Percentiles rank a stretch among this genome's conserved stretches.
Conservation (phyloP, 2,113 vertebrate genomes). For the Ginglymostoma cirratum region DNA sequence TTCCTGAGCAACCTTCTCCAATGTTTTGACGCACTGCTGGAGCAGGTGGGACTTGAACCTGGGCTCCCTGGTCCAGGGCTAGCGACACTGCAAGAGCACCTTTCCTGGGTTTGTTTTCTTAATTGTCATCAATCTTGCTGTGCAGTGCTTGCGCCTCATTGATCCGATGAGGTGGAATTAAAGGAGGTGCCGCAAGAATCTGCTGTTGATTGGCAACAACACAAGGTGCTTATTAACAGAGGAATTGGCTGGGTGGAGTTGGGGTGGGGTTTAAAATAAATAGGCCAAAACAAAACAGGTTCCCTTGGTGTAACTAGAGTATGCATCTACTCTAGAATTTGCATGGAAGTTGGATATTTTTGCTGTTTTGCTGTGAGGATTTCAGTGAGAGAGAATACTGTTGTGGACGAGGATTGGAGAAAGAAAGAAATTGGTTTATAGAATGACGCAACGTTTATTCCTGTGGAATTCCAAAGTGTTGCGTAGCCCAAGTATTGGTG, state of each 20-base stretch:
- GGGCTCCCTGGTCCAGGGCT: too few relatives aligned
- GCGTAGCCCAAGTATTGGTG: background rate
- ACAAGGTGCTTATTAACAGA: background rate
- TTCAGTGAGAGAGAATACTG: background rate
- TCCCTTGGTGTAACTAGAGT: too few relatives aligned
- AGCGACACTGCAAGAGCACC: too few relatives aligned
- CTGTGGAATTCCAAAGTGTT: background rate
- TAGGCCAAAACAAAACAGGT: too few relatives aligned
- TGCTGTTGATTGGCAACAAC: background rate
- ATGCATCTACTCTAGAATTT: background rate
- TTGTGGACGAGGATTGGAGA: background rate
- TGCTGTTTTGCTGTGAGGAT: background rate
- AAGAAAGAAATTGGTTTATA: background rate
- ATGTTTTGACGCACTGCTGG: too few relatives aligned
- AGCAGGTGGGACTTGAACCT: too few relatives aligned
- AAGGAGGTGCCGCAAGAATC: background rate
- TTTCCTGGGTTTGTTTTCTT: background rate
- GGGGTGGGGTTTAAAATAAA: too few relatives aligned
- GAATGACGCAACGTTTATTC: constrained; percentile 9
- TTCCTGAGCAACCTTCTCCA: too few relatives aligned
- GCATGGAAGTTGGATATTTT: background rate
- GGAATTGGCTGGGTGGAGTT: background rate
- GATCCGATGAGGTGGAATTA: background rate
- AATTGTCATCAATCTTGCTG: background rate
- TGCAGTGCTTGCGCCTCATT: background rate